phyloP scores from a whole-genome alignment of 2,797 vertebrate genomes.

The Oryzias dopingdopingensis region DNA sequence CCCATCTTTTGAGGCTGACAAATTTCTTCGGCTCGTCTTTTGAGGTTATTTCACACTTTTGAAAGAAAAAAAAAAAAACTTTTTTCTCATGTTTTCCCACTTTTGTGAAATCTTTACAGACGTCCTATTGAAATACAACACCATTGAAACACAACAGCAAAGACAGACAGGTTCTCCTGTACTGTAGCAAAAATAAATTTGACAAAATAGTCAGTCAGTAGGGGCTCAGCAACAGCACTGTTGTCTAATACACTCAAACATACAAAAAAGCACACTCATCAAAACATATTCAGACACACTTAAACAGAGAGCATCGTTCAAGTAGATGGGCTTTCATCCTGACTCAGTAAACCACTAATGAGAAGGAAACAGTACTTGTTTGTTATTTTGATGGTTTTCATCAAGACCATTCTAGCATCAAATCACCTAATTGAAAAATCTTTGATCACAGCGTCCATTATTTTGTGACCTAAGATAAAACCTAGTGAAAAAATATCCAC shows the following conservation, averaged over 20 bases:
- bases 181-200: slow-evolving; percentile 39
- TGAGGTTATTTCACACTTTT: slow-evolving; percentile 27
- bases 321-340: slow-evolving; percentile 72
- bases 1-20: slow-evolving; percentile 18
- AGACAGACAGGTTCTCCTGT: slow-evolving; percentile 31
- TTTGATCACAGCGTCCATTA: slow-evolving; percentile 61
- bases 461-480: slow-evolving; percentile 61
- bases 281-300: slow-evolving; percentile 48
- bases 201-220: slow-evolving; percentile 41
- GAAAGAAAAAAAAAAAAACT: slow-evolving; percentile 5
- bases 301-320: slow-evolving; percentile 71
- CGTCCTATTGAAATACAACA: slow-evolving; percentile 32
- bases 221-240: slow-evolving; percentile 73
- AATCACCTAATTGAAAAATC: slow-evolving; percentile 54
- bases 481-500: slow-evolving; percentile 59
- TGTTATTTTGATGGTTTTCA: slow-evolving; percentile 51
- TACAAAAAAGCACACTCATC: slow-evolving; percentile 34
- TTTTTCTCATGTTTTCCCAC: slow-evolving; percentile 26
- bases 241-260: slow-evolving; percentile 57
- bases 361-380: slow-evolving; percentile 68
- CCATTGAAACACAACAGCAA: slow-evolving; percentile 23
- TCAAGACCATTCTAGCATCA: slow-evolving; percentile 62
- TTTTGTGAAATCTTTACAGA: slow-evolving; percentile 35
- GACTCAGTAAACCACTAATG: slow-evolving; percentile 74
- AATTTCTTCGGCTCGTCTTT: slow-evolving; percentile 32